These are phyloP conservation scores for Cryptoleucopteryx plumbea DNA, from an alignment of 2,113 vertebrate genomes.

Conservation along the genomic window DNA sequence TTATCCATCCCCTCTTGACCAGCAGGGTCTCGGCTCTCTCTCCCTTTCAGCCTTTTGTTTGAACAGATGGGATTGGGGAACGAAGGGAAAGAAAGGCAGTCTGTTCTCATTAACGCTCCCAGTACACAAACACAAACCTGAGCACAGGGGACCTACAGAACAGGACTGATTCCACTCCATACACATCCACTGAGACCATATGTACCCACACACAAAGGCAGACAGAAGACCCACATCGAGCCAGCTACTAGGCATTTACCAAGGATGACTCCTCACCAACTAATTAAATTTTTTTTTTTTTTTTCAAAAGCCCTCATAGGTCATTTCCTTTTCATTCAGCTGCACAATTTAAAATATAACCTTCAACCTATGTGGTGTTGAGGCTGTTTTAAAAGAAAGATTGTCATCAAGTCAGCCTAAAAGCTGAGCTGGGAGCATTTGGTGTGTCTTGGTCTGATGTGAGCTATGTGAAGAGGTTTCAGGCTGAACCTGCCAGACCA, in stretches of 20 bases:
- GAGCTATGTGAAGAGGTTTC: background rate
- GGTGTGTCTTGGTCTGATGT: background rate
- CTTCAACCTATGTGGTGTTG: background rate
- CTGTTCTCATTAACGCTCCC: slow-evolving; percentile 83
- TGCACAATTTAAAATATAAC: slow-evolving; percentile 11
- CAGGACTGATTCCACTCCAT: slow-evolving; percentile 65
- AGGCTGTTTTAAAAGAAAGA: background rate
- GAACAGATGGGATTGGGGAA: slow-evolving; percentile 82
- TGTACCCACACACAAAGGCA: slow-evolving; percentile 63
- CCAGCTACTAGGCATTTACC: slow-evolving; percentile 41
- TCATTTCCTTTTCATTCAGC: background rate
- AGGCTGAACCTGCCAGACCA: background rate
- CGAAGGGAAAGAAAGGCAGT: slow-evolving; percentile 76
- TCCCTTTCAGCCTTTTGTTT: slow-evolving; percentile 83
- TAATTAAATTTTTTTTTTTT: background rate
- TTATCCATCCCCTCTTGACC: slow-evolving; percentile 82
- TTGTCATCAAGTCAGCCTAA: background rate
- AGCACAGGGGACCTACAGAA: slow-evolving; percentile 70
- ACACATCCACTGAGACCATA: slow-evolving; percentile 61
- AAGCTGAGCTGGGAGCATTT: background rate
- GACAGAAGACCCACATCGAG: background rate
- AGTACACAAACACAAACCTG: slow-evolving; percentile 78
- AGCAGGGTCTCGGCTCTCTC: slow-evolving; percentile 80
- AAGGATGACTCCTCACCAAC: slow-evolving; percentile 39
- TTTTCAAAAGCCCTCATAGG: background rate